A percentile compares a stretch with the other conserved stretches of the same genome.
phyloP scores from a whole-genome alignment of 2,888 invertebrate species.

The Machimus atricapillus region DNA sequence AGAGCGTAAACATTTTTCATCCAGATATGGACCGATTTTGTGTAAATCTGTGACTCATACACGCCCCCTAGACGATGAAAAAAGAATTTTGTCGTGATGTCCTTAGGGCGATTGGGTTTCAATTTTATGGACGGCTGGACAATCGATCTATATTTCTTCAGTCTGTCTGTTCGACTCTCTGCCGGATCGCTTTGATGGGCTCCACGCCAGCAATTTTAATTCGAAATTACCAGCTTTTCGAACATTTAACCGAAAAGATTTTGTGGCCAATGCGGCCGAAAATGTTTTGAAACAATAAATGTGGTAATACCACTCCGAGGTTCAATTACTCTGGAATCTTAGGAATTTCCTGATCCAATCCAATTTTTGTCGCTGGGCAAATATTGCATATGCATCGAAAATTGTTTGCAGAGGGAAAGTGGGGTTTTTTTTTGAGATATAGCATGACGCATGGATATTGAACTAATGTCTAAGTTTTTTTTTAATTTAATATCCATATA shows the following conservation, averaged over 20 bases:
- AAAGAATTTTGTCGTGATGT: constrained; percentile 40
- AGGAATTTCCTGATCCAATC: not conserved
- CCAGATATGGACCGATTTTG: constrained; percentile 1
- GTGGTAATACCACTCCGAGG: not conserved
- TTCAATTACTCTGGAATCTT: not conserved
- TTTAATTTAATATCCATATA: too few relatives aligned
- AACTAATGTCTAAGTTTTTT: too few relatives aligned
- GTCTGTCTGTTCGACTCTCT: not conserved
- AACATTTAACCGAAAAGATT: not conserved
- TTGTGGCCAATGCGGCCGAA: not conserved
- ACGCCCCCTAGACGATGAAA: not conserved
- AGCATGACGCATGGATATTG: too few relatives aligned
- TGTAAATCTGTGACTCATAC: constrained; percentile 24
- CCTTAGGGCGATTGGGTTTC: constrained; percentile 36
- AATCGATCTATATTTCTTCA: constrained; percentile 14
- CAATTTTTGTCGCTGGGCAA: not conserved
- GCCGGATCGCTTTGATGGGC: not conserved
- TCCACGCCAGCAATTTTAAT: not conserved
- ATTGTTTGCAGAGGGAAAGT: not conserved
- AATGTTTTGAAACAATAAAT: not conserved
- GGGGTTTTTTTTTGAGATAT: too few relatives aligned
- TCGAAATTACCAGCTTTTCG: not conserved
- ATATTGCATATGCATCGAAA: not conserved
- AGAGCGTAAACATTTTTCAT: constrained; percentile 34
- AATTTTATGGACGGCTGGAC: constrained; percentile 40